Base-by-base conservation (phyloP, 2,113 vertebrate genomes). In the Strix aluco region DNA sequence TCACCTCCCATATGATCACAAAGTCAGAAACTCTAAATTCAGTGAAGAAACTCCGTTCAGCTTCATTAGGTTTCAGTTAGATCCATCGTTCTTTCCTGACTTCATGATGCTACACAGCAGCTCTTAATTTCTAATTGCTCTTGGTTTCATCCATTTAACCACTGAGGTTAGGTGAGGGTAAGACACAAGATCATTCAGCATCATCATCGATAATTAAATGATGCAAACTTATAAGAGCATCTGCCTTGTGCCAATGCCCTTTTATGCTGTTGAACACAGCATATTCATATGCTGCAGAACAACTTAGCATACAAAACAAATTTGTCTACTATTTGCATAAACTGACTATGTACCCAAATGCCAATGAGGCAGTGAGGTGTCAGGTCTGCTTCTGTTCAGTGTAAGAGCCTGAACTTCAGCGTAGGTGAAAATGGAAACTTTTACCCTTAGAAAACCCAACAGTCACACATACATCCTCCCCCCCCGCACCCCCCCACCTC, bases 301-400 rank as follows among this genome's bases (percentile, higher is more conserved):
- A 16, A 42, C 71, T 22, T 6, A 3, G 61, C 58, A 54, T 6
- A 51, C 12, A 40, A 72, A 74, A 8, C 42, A 20, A 70, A 49
- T 5, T 59, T 22, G 36, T 40, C 54, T 40, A 4, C 15, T 18
- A 1, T 29, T 10, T 69, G 74, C 78, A 85, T 7, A 13, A 81
- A 52, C 0, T 19, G 23, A 19, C 40, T 2, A 12, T 2, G 11
- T 11, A 40, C 52, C 67, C 38, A 15, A 21, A 30, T 0, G 22
- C 15, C 78, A 85, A 52, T 1, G 40, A 21, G 25, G 54, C 36
- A 61, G 63, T 3, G 63, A 79, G 26, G 36, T 20, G 29, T 44
- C 78, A 71, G 54, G 54, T 27, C 55, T 71, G 42, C 72, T 63
- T 11, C 78, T 71, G 57, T 30, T n/a, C 81, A 6, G 9, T 6